Base-by-base conservation (phyloP, 2,113 vertebrate genomes). In the Ondatra zibethicus region DNA sequence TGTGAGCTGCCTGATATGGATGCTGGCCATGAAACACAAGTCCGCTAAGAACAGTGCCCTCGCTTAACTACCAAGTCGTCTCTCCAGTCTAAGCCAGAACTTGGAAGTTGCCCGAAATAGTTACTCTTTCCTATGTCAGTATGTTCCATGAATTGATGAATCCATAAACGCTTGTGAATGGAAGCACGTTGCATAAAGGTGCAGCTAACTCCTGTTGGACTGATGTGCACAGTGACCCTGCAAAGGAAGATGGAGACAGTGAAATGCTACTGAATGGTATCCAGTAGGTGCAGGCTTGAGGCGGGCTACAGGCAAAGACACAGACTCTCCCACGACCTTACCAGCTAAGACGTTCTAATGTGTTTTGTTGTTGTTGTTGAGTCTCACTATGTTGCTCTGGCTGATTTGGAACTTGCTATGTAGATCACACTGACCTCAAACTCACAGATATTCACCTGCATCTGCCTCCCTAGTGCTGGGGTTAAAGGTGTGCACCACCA, bases 121-220 rank as follows among this genome's bases (percentile, higher is more conserved):
- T 50, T 87, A 50, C 16, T 70, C 33, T 58, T 42, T 91, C 25
- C 13, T 65, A 31, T 92, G 55, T 65, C 52, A 89, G 25, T 70
- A 65, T 65, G 29, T 82, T 63, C 82, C 42, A 78, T 47, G n/a
- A 63, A 77, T 42, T 36, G 19, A n/a, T 68, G 42, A 19, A 47
- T 25, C n/a, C 68, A 77, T 55, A 55, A 36, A 81, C 73, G 63
- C 36, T 19, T 94, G 52, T 76, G 73, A 70, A 87, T 58, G 47
- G 58, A 70, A 96, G 63, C 11, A 45, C 7, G 58, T 95, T 93
- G 58, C 47, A 21, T 78, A 84, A 84, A 95, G 47, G 87, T 72
- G 82, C 91, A 92, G 33, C n/a, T 36, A 88, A 96, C 45, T 3
- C 6, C 58, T 88, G 1, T 9, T 42, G 55, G 63, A 73, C 23